Conservation (phyloP, 2,113 vertebrate genomes). For the Barnardius zonarius region DNA sequence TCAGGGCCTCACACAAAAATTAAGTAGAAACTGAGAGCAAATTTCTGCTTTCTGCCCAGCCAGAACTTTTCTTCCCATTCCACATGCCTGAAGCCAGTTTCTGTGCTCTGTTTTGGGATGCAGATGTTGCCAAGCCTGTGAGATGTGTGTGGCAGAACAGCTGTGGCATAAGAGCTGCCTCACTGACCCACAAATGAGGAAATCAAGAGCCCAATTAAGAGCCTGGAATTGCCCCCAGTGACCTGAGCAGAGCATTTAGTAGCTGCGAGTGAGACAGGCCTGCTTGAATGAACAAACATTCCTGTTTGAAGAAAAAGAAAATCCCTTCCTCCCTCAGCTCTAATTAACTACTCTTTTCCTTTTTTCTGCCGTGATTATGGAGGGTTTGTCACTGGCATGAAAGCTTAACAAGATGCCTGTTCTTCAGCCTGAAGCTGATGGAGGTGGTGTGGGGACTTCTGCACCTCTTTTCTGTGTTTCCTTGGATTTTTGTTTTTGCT, state of each 20-base stretch:
- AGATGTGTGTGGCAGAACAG: background rate
- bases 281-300: constrained; percentile 28
- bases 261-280: background rate
- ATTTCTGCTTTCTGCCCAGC: background rate
- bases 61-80: background rate
- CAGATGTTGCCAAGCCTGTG: background rate
- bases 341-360: constrained; percentile 2
- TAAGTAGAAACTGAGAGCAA: background rate
- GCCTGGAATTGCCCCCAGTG: constrained; percentile 20
- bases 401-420: background rate
- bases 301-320: background rate
- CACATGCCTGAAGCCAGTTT: background rate
- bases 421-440: background rate
- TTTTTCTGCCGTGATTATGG: background rate
- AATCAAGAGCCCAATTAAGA: constrained; percentile 42
- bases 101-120: background rate
- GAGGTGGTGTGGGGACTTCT: background rate
- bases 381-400: background rate
- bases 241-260: background rate
- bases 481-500: background rate
- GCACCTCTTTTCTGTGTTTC: background rate
- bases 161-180: constrained; percentile 12
- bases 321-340: background rate
- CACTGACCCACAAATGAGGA: constrained; percentile 30
- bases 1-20: background rate